Evolutionary conservation across 2,888 invertebrate genomes (phyloP), one percentile per base, ranked within the genome.

Genomic region (Lepas anatifera): DNA sequence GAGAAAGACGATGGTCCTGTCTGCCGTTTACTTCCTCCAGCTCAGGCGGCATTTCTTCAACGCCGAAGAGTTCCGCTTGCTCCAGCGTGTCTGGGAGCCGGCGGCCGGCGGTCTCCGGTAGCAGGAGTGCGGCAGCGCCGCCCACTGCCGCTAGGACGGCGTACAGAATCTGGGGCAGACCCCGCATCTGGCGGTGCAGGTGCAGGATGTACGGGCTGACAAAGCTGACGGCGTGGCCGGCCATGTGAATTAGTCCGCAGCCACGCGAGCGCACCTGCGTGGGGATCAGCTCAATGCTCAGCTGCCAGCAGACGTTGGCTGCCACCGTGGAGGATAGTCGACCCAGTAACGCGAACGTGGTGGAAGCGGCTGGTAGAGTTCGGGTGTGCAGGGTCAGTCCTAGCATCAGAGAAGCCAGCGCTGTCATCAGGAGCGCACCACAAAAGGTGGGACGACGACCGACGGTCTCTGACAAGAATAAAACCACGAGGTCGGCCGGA

Each of bases 41-140:
- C 43, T 11, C 3, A 11, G 43, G 43, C 13, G 16, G 46, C 46
- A 22, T 1, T 1, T 3, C 46, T 2, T 46, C 46, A 16, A 18
- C 18, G 13, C 66, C 69, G 69, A 71, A 73, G 10, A 46, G 68
- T 68, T 73, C 73, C 4, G 72, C 73, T 52, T 73, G 71, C 27
- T 64, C 32, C 16, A 73, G 64, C 11, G 72, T 69, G 68, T 73
- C 73, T 1, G 73, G 73, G 6, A 73, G 67, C n/a, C 67, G 70
- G 52, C 71, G 69, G 27, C 70, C 68, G 22, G 70, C 37, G 0
- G 73, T 73, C 70, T 73, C 73, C 3, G 73, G 73, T 46, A 73
- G 69, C 43, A 71, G 37, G 25, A 70, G 29, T 25, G 69, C 39
- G 18, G 68, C 37, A 27, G 52, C 22, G 13, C 70, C 72, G 13